These are phyloP conservation scores for Sinella curviseta DNA, from an alignment of 1,140 invertebrate genomes.

Conservation along the genomic window DNA sequence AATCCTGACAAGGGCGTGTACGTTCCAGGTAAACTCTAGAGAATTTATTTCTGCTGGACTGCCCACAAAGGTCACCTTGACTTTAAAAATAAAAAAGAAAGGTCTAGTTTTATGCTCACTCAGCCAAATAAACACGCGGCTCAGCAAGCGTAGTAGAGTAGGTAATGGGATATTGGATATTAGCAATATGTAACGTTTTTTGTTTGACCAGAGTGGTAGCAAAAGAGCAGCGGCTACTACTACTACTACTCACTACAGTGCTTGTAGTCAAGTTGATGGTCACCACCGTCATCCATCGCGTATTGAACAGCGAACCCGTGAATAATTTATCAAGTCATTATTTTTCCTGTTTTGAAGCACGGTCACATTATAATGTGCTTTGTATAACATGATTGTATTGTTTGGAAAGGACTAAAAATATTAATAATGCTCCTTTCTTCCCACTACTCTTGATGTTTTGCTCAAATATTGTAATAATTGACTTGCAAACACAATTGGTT, in stretches of 20 bases:
- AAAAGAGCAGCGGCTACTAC: neutral
- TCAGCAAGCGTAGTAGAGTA: neutral
- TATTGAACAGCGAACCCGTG: neutral
- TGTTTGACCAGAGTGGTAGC: too few relatives aligned
- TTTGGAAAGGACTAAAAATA: too few relatives aligned
- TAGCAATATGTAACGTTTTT: neutral
- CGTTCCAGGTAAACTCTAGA: constrained; percentile 63
- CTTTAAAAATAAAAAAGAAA: constrained; percentile 8
- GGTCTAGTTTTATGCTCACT: too few relatives aligned
- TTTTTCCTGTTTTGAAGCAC: neutral
- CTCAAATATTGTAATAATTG: too few relatives aligned
- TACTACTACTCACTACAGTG: neutral
- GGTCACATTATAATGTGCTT: too few relatives aligned
- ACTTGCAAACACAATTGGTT: too few relatives aligned
- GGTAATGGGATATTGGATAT: neutral
- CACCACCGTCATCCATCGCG: neutral
- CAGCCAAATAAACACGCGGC: neutral
- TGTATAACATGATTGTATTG: too few relatives aligned
- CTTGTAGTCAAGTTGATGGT: neutral
- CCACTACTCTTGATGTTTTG: too few relatives aligned
- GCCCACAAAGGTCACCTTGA: constrained; percentile 14
- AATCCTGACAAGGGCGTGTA: constrained; percentile 78
- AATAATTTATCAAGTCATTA: neutral
- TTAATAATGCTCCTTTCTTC: too few relatives aligned
- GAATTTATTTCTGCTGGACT: neutral